Percentiles rank a stretch among this genome's conserved stretches.
phyloP scores from a whole-genome alignment of 2,888 invertebrate genomes.

The Fragum whitleyi region DNA sequence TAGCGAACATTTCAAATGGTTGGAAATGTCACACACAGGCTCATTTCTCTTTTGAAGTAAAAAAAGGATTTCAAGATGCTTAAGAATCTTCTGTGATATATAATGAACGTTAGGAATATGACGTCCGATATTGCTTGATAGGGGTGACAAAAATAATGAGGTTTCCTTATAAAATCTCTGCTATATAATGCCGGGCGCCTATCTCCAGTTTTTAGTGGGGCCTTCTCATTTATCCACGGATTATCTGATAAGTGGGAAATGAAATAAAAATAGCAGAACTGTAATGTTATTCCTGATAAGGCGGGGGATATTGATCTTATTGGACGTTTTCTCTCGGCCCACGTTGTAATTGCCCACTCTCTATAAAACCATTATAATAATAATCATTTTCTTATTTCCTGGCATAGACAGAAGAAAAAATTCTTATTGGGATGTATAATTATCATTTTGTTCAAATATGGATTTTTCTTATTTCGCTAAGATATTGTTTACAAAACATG shows the following conservation, averaged over 20 bases:
- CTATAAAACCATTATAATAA: no score
- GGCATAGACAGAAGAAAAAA: no score
- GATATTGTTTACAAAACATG: no score
- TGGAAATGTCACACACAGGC: no score
- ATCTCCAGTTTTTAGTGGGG: constrained; percentile 54
- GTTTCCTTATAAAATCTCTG: constrained; percentile 65
- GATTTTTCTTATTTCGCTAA: no score
- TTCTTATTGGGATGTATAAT: no score
- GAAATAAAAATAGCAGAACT: constrained; percentile 26
- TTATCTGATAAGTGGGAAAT: constrained; percentile 27
- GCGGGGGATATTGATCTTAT: constrained; percentile 12
- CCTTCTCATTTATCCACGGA: constrained; percentile 75
- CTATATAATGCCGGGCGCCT: constrained; percentile 60
- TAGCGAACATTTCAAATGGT: no score
- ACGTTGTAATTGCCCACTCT: background rate
- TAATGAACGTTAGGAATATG: background rate
- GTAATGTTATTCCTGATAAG: constrained; percentile 29
- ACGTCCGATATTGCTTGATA: constrained; percentile 49
- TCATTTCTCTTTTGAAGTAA: no score
- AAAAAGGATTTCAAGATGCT: no score
- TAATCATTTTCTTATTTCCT: no score
- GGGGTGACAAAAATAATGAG: constrained; percentile 62
- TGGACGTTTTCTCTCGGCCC: background rate
- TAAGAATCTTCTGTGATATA: no score
- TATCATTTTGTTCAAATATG: no score